Evolutionary conservation across 2,797 vertebrate species (phyloP), one percentile per base, ranked within the genome.

Genomic region (Cephalopachus bancanus): DNA sequence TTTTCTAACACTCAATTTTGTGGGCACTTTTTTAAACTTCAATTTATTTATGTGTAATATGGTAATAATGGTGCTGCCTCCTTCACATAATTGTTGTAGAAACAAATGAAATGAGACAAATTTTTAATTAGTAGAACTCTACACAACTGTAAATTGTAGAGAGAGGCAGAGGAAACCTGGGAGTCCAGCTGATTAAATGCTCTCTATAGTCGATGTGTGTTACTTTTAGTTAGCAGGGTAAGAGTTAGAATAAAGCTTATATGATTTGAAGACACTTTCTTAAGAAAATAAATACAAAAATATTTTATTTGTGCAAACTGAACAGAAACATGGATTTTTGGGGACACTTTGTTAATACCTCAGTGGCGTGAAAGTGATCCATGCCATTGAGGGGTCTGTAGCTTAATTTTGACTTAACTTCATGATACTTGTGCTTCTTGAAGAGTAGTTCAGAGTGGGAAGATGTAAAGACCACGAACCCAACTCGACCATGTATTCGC

Each of bases 321-420:
- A 75, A 37, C 2, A 91, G 60, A 90, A 88, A 80, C 8, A 14
- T 1, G 20, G 69, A 33, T 60, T 67, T 67, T 79, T 84, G 53
- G 65, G n/a, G 87, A 62, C 59, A 30, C 20, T 75, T 90, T 55
- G 20, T 17, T 51, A 55, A 7, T 33, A 11, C 28, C 37, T 84
- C 19, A 28, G 51, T 91, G n/a, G 10, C 72, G 69, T 20, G 7
- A 26, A 74, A 71, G 14, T 62, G 26, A 28, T 30, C 20, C 12
- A 7, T n/a, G 26, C 64, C 57, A 55, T 24, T 81, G 64, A 87
- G 37, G 22, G 7, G 5, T 30, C 2, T 83, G 6, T 11, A 20
- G 49, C 26, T 93, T 92, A 60, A 83, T 60, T 71, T 76, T 65
- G n/a, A 93, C 93, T 78, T 78, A 67, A 55, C 14, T 57, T 94